phyloP scores from a whole-genome alignment of 2,797 vertebrate genomes.

The Brotula barbata region DNA sequence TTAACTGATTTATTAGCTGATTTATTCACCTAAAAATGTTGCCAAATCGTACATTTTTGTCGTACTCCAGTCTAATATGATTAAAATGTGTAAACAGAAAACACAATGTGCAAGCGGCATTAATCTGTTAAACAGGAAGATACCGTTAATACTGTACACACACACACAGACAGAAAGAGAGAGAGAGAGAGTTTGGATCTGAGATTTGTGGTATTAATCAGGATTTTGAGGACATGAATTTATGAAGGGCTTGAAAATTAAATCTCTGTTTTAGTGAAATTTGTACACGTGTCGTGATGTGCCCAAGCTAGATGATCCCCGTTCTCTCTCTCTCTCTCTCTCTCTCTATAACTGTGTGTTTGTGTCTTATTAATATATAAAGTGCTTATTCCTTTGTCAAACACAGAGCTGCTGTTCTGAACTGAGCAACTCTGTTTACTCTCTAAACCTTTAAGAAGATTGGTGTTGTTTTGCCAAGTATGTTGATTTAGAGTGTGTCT shows the following conservation, averaged over 20 bases:
- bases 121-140: slow-evolving; percentile 34
- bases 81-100: slow-evolving; percentile 10
- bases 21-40: too few species aligned
- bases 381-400: slow-evolving; percentile 54
- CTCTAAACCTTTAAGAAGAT: slow-evolving; percentile 79
- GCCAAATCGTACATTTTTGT: slow-evolving; percentile 2
- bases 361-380: slow-evolving; percentile 54
- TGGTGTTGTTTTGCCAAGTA: slow-evolving; percentile 52
- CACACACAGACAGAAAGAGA: neutral
- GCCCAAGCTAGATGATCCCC: slow-evolving; percentile 51
- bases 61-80: slow-evolving; percentile 23
- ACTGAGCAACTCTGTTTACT: slow-evolving; percentile 66
- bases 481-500: slow-evolving; percentile 36
- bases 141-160: slow-evolving; percentile 20
- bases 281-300: slow-evolving; percentile 49
- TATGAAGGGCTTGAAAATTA: slow-evolving; percentile 23
- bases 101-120: slow-evolving; percentile 20
- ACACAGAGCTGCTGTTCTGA: slow-evolving; percentile 59
- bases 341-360: slow-evolving; percentile 13
- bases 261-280: slow-evolving; percentile 41
- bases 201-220: slow-evolving; percentile 38
- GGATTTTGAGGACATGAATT: slow-evolving; percentile 39
- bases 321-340: slow-evolving; percentile 16
- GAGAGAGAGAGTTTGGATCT: slow-evolving; percentile 2
- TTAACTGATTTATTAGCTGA: too few species aligned